Percentiles rank a stretch among this genome's conserved stretches.
Conservation (phyloP, 2,888 invertebrate genomes). For the Pristionchus maxplancki region DNA sequence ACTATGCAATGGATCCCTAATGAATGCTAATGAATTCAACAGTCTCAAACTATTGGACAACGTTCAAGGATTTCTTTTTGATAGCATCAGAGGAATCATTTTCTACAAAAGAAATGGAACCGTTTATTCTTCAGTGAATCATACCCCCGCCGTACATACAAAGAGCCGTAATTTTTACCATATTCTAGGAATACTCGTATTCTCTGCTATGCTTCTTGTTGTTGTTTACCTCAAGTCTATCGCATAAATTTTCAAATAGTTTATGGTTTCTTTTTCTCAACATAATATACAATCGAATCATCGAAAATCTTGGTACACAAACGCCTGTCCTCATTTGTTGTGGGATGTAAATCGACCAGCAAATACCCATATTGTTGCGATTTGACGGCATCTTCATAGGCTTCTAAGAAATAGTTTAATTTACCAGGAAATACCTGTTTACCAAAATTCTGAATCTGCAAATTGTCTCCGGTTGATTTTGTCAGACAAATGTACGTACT, state of each 20-base stretch:
- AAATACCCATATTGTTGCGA: not conserved
- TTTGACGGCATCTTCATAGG: not conserved
- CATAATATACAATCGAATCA: not conserved
- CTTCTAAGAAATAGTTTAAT: not conserved
- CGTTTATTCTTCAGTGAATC: not conserved
- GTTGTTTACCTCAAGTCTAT: not conserved
- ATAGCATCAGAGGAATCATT: not conserved
- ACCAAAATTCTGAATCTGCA: no score
- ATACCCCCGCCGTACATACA: not conserved
- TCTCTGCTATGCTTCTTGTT: not conserved
- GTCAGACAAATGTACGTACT: no score
- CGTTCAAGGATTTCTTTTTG: not conserved
- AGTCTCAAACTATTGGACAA: not conserved
- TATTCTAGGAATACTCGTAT: not conserved
- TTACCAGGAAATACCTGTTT: no score
- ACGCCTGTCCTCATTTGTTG: not conserved
- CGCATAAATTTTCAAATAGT: not conserved
- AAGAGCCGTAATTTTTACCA: not conserved
- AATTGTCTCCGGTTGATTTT: no score
- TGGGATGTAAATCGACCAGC: not conserved
- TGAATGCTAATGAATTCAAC: not conserved
- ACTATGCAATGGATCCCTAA: not conserved
- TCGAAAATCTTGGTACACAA: no score
- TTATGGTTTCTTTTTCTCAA: no score
- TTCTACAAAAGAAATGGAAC: not conserved